Percentiles rank a stretch among this genome's conserved stretches.
These are phyloP conservation scores for Misgurnus mizolepis DNA, from an alignment of 2,113 vertebrate species.

Conservation along the genomic window DNA sequence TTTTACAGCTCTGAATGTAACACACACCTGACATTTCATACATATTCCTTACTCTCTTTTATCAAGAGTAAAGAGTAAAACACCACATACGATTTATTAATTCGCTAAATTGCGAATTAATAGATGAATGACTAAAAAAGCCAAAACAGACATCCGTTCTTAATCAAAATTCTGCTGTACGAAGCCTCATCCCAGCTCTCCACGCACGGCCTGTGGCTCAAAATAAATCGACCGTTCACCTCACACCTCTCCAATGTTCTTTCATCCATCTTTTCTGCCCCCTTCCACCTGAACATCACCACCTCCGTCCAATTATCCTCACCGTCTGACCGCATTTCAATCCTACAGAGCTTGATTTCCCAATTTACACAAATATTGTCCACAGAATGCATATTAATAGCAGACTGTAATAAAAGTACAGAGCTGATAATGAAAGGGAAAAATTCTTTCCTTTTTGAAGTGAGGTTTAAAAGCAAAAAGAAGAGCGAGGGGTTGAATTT, in stretches of 20 bases:
- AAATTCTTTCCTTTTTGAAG: slow-evolving; percentile 61
- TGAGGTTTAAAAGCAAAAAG: slow-evolving; percentile 54
- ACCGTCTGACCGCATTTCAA: slow-evolving; percentile 7
- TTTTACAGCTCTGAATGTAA: neutral
- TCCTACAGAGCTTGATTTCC: slow-evolving; percentile 45
- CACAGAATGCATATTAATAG: slow-evolving; percentile 53
- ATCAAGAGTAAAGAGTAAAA: neutral
- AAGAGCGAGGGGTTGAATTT: slow-evolving; percentile 53
- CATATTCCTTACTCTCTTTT: too few relatives aligned
- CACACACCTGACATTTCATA: slow-evolving; percentile 12
- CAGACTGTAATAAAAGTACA: slow-evolving; percentile 48
- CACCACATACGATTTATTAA: neutral
- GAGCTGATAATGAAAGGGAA: slow-evolving; percentile 46
- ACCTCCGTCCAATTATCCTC: slow-evolving; percentile 30
- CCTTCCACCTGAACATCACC: slow-evolving; percentile 55
- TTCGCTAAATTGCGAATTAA: neutral
- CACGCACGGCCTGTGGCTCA: slow-evolving; percentile 53
- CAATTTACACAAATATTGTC: slow-evolving; percentile 46
- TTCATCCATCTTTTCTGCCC: slow-evolving; percentile 13
- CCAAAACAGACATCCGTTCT: slow-evolving; percentile 40
- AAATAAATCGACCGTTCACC: slow-evolving; percentile 49
- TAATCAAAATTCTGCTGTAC: slow-evolving; percentile 56
- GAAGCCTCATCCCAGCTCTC: slow-evolving; percentile 50
- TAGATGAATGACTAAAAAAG: slow-evolving; percentile 57
- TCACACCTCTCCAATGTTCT: slow-evolving; percentile 19